A percentile compares a stretch with the other conserved stretches of the same genome.
phyloP scores from a whole-genome alignment of 2,888 invertebrate species.

The Phytoseiulus persimilis region DNA sequence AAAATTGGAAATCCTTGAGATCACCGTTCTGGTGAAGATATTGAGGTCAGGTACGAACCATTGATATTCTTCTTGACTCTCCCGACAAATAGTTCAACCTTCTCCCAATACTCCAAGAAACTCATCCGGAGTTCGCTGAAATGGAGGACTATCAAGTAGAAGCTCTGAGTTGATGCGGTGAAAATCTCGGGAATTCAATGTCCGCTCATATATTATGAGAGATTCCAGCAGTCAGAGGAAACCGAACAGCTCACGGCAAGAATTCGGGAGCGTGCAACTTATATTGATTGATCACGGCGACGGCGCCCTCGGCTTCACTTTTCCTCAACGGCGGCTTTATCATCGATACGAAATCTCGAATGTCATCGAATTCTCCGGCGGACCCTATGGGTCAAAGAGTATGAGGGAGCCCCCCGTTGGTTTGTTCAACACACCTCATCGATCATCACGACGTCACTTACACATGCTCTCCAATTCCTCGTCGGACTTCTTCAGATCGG shows the following conservation, averaged over 20 bases:
- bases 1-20: no score
- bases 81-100: no score
- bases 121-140: no score
- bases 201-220: not conserved
- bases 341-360: not conserved
- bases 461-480: not conserved
- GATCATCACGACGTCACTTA: not conserved
- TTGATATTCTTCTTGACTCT: no score
- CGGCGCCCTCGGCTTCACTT: not conserved
- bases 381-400: not conserved
- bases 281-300: not conserved
- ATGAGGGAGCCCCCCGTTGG: not conserved
- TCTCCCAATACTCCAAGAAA: no score
- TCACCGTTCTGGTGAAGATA: no score
- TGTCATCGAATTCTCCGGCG: not conserved
- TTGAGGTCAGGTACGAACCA: no score
- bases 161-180: no score
- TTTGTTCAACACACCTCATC: not conserved
- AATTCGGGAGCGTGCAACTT: not conserved
- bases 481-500: not conserved
- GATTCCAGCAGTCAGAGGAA: not conserved
- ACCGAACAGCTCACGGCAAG: not conserved
- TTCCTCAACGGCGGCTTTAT: not conserved
- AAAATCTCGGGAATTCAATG: no score
- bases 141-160: no score